Percentiles rank a stretch among this genome's conserved stretches.
phyloP scores from a whole-genome alignment of 37 sponge, comb jelly and placozoan genomes.

The Theonella swinhoei region DNA sequence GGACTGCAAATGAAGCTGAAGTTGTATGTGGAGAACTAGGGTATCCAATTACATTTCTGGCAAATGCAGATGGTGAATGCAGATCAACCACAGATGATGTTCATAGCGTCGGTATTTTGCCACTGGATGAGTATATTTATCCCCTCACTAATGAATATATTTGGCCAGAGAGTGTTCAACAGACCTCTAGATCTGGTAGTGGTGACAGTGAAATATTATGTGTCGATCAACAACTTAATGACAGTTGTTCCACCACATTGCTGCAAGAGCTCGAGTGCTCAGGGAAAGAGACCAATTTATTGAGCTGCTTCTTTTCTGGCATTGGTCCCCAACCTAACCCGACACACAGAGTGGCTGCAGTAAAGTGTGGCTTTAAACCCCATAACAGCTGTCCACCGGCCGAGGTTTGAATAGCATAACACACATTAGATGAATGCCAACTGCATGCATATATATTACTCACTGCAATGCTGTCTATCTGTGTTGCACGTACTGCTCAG shows the following conservation, averaged over 20 bases:
- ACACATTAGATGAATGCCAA: too few relatives aligned
- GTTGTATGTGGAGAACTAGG: constrained; percentile 75
- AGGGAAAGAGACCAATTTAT: constrained; percentile 42
- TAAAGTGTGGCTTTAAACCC: constrained; percentile 64
- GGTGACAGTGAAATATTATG: background rate
- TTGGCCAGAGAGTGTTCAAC: background rate
- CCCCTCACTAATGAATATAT: background rate
- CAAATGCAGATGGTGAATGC: constrained; percentile 10
- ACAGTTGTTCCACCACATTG: background rate
- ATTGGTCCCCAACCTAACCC: constrained; percentile 23
- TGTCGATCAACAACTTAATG: constrained; percentile 2
- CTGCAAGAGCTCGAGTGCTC: constrained; percentile 42
- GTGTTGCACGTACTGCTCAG: too few relatives aligned
- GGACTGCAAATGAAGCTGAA: constrained; percentile 21
- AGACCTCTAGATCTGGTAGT: background rate
- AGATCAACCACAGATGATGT: too few relatives aligned
- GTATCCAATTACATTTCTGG: constrained; percentile 51
- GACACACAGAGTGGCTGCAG: constrained; percentile 48
- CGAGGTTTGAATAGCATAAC: too few relatives aligned
- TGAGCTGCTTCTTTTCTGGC: constrained; percentile 45
- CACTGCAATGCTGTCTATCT: too few relatives aligned
- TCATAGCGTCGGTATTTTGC: too few relatives aligned
- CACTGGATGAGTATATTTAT: too few relatives aligned
- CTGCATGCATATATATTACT: too few relatives aligned
- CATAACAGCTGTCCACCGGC: constrained; percentile 35